These are phyloP conservation scores for Eumacrocentrus americanus DNA, from an alignment of 2,888 invertebrate species.

Conservation along the genomic window DNA sequence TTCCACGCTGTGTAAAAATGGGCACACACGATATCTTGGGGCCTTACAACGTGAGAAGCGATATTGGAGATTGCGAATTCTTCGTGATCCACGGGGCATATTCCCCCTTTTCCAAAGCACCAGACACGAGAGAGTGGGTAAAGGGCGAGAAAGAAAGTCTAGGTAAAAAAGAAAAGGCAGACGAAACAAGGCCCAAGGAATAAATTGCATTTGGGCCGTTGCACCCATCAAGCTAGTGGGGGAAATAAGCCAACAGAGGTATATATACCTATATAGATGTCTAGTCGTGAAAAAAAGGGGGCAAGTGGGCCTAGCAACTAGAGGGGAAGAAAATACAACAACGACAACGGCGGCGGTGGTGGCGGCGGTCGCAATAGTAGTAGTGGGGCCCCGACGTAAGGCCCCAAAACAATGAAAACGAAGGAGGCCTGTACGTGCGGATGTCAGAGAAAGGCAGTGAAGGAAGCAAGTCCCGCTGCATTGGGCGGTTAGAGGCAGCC, in stretches of 20 bases:
- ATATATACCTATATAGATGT: constrained; percentile 31
- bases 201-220: constrained; percentile 59
- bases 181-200: constrained; percentile 41
- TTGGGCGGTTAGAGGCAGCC: constrained; percentile 45
- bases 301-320: constrained; percentile 58
- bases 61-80: too few relatives aligned
- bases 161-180: constrained; percentile 37
- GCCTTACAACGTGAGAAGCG: too few relatives aligned
- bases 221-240: constrained; percentile 48
- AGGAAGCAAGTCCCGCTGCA: constrained; percentile 34
- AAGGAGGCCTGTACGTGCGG: not conserved
- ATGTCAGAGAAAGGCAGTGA: constrained; percentile 1
- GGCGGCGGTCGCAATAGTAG: constrained; percentile 17
- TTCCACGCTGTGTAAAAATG: not conserved
- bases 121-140: not conserved
- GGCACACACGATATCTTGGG: not conserved
- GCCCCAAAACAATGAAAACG: too few relatives aligned
- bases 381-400: too few relatives aligned
- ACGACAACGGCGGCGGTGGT: constrained; percentile 10
- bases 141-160: constrained; percentile 15
- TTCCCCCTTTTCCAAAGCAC: not conserved
- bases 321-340: constrained; percentile 41
- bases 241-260: constrained; percentile 42
- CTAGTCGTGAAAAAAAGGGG: constrained; percentile 37
- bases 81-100: not conserved